Base-by-base conservation (phyloP, 2,113 vertebrate genomes). In the Manacus vitellinus region DNA sequence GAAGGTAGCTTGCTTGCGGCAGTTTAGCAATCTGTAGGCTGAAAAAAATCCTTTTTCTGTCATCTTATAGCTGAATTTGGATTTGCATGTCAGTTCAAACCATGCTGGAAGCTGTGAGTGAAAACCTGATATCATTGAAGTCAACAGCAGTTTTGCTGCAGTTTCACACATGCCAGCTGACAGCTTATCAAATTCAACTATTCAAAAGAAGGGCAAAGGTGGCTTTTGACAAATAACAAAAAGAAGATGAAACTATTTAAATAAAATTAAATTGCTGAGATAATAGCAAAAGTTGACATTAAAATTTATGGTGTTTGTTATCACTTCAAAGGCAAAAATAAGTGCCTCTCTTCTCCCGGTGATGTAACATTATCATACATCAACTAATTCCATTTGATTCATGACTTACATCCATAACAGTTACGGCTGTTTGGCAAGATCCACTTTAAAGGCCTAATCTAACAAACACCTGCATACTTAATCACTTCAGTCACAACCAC, bases 391-490 rank as follows among this genome's bases (percentile, higher is more conserved):
- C 17, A 5, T 77, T 88, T 96, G 88, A 95, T 93, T 94, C 85
- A 80, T 55, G 78, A 71, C 24, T 94, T 95, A 51, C 27, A 96
- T 77, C 2, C 15, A 31, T 4, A 85, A 58, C 14, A 74, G 77
- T 91, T 88, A 79, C 0, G 2, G 94, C 78, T 2, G 0, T 91
- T 85, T 91, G 74, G 70, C 73, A 89, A 94, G 70, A 93, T 82
- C 63, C 0, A 1, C 75, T 95, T 88, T 94, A 70, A 83, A 88
- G 63, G 33, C 46, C 59, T 96, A 93, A 90, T 96, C 92, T 67
- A 70, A 46, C 58, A 93, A 95, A 89, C 85, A 95, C 92, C 93
- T 94, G 84, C 74, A 65, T 78, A 33, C 46, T 80, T 96, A 93
- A 92, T 93, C 90, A 79, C 58, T 88, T 82, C 76, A 83, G 81